phyloP scores from a whole-genome alignment of 2,113 vertebrate genomes.

The Paradoxurus hermaphroditus region DNA sequence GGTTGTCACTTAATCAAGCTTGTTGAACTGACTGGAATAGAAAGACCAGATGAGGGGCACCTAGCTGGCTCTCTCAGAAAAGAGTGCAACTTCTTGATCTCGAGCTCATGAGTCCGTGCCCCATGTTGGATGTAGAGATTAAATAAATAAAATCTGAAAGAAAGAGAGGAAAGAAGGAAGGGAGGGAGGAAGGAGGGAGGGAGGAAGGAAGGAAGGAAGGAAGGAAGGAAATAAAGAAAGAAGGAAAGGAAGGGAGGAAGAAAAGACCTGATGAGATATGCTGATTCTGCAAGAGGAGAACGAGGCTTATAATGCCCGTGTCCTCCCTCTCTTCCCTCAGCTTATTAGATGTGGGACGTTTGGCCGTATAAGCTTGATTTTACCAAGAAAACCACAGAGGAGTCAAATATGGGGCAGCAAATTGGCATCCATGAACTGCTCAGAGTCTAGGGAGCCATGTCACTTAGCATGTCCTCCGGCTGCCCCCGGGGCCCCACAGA shows the following conservation, averaged over 20 bases:
- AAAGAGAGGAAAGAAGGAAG: too few relatives aligned
- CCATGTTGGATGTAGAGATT: too few relatives aligned
- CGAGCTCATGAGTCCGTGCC: too few relatives aligned
- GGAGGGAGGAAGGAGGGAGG: too few relatives aligned
- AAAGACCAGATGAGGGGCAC: not conserved
- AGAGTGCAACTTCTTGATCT: too few relatives aligned
- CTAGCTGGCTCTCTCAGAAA: too few relatives aligned
- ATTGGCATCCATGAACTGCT: not conserved
- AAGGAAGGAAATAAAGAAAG: too few relatives aligned
- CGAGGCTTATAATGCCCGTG: rapidly evolving
- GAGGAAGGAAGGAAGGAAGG: too few relatives aligned
- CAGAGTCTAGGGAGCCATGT: not conserved
- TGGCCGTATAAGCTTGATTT: not conserved
- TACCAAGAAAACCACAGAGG: not conserved
- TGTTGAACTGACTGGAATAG: not conserved
- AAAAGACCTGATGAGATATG: not conserved
- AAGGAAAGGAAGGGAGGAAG: too few relatives aligned
- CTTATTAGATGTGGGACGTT: not conserved
- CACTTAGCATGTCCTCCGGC: too few relatives aligned
- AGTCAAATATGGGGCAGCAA: not conserved
- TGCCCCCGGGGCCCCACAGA: rapidly evolving
- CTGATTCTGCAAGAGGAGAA: not conserved
- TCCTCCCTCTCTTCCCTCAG: too few relatives aligned
- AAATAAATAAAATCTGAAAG: too few relatives aligned
- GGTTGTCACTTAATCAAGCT: not conserved